Evolutionary conservation across 2,888 invertebrate species (phyloP).

Genomic region (Ormyrus nitidulus): DNA sequence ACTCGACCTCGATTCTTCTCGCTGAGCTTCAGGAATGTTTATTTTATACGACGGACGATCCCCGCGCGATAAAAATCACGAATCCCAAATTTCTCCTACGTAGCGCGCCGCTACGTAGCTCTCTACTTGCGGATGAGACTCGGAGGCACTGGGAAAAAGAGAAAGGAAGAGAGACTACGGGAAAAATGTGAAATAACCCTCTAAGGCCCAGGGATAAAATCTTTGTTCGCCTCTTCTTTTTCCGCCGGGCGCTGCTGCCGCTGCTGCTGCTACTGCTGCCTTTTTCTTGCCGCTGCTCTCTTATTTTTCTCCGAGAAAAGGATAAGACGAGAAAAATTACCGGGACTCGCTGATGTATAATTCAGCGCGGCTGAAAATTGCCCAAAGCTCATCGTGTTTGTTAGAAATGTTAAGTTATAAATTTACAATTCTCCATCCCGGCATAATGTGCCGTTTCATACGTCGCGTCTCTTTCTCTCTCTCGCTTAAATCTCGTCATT

Average conservation of each 20-base stretch:
- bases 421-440: slow-evolving; percentile 33
- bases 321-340: slow-evolving; percentile 51
- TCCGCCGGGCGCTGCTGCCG: neutral
- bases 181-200: slow-evolving; percentile 50
- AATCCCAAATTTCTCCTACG: slow-evolving; percentile 42
- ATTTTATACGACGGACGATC: slow-evolving; percentile 43
- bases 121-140: neutral
- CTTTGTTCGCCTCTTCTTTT: slow-evolving; percentile 32
- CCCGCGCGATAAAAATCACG: slow-evolving; percentile 45
- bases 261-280: neutral
- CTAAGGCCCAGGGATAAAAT: slow-evolving; percentile 41
- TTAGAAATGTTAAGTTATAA: slow-evolving; percentile 38
- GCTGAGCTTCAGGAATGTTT: slow-evolving; percentile 35
- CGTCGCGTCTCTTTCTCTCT: no score
- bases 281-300: neutral
- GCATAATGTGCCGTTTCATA: neutral
- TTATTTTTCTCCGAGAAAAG: slow-evolving; percentile 14
- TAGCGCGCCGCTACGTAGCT: neutral
- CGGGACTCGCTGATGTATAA: slow-evolving; percentile 39
- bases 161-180: slow-evolving; percentile 16
- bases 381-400: slow-evolving; percentile 32
- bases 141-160: slow-evolving; percentile 4
- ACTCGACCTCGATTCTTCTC: slow-evolving; percentile 24
- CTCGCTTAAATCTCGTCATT: no score
- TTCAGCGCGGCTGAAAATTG: slow-evolving; percentile 42